Evolutionary conservation across 2,113 vertebrate species (phyloP).

Genomic region (Bubo scandiacus): DNA sequence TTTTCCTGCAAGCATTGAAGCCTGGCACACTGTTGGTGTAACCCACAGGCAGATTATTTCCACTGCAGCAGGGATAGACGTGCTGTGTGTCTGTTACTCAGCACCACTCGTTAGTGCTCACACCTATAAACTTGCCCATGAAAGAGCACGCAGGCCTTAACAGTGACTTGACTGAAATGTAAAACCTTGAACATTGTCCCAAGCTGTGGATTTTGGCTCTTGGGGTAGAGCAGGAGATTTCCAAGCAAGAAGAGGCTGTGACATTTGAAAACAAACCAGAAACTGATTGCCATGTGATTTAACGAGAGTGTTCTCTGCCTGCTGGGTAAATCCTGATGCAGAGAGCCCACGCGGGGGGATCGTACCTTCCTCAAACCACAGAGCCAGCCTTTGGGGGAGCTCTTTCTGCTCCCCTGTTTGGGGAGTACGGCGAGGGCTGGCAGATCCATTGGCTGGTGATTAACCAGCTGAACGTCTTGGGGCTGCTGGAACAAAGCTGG

Average conservation of each 20-base stretch:
- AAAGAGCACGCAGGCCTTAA: neutral
- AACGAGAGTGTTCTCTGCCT: fast-evolving
- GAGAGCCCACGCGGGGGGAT: neutral
- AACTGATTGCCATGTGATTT: fast-evolving
- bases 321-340: neutral
- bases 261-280: neutral
- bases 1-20: neutral
- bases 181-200: neutral
- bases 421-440: neutral
- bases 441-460: neutral
- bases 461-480: neutral
- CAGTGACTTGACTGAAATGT: neutral
- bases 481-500: neutral
- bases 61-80: neutral
- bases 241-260: fast-evolving
- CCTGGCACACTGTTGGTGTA: neutral
- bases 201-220: slow-evolving; percentile 30
- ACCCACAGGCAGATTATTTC: neutral
- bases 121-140: neutral
- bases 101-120: neutral
- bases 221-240: neutral
- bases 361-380: fast-evolving
- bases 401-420: neutral
- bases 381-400: neutral
- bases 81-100: neutral